These are phyloP conservation scores for Brassicogethes aeneus DNA, from an alignment of 2,888 invertebrate species.

Conservation along the genomic window DNA sequence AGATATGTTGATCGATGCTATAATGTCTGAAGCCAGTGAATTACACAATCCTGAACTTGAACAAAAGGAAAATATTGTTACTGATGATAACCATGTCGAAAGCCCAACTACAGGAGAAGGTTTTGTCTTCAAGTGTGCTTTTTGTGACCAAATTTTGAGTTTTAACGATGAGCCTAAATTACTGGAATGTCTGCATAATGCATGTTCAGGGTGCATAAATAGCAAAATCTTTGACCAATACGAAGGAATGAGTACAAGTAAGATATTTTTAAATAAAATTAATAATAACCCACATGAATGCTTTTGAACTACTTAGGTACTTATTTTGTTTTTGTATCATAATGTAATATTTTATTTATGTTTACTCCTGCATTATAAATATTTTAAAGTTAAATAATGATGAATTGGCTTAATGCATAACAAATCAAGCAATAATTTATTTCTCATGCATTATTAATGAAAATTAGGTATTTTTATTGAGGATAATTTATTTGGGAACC, in stretches of 20 bases:
- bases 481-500: too few relatives aligned
- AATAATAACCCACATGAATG: too few relatives aligned
- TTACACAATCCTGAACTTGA: conserved; percentile 16
- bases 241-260: conserved; percentile 10
- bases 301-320: too few relatives aligned
- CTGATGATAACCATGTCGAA: conserved; percentile 26
- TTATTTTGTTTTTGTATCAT: too few relatives aligned
- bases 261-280: conserved; percentile 2
- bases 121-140: conserved; percentile 37
- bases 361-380: too few relatives aligned
- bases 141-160: conserved; percentile 44
- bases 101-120: conserved; percentile 37
- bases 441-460: too few relatives aligned
- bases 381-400: too few relatives aligned
- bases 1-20: conserved; percentile 18
- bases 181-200: conserved; percentile 80
- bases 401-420: too few relatives aligned
- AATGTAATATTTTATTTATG: too few relatives aligned
- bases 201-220: conserved; percentile 67
- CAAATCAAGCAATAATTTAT: too few relatives aligned
- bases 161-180: conserved; percentile 63
- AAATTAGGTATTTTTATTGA: too few relatives aligned
- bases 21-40: conserved; percentile 11
- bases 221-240: conserved; percentile 17
- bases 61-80: conserved; percentile 9